Conservation (phyloP, 2,888 invertebrate species). For the Polymixis lichenea region DNA sequence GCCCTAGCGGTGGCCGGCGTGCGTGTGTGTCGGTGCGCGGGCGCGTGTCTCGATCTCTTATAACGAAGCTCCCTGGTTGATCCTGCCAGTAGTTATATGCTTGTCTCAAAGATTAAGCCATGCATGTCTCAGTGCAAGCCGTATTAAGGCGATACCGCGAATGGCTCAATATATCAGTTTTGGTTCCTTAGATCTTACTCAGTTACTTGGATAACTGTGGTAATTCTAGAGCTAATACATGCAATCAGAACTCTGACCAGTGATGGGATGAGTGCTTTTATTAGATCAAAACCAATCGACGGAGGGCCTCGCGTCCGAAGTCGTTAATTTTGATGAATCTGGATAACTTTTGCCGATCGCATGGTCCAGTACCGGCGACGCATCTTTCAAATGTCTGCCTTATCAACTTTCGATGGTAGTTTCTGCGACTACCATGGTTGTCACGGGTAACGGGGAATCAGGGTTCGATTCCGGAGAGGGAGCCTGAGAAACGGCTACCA, state of each 20-base stretch:
- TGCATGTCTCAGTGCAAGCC: conserved; percentile 91
- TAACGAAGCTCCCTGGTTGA: conserved; percentile 79
- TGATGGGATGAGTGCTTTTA: conserved; percentile 2
- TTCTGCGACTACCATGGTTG: conserved; percentile 75
- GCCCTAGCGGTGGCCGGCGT: too few species aligned
- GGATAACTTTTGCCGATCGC: conserved; percentile 61
- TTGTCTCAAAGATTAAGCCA: too few species aligned
- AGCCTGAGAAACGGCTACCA: conserved; percentile 77
- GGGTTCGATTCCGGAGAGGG: conserved; percentile 92
- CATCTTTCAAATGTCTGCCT: conserved; percentile 16
- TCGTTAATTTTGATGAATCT: conserved; percentile 69
- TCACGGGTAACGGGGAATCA: conserved; percentile 94
- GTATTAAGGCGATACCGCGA: conserved; percentile 76
- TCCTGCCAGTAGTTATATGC: conserved; percentile 90
- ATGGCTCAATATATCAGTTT: conserved; percentile 91
- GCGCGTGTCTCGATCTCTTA: neutral
- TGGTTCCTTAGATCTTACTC: conserved; percentile 42
- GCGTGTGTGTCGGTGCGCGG: neutral
- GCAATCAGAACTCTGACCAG: neutral
- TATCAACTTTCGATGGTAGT: conserved; percentile 52
- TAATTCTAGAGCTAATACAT: conserved; percentile 88
- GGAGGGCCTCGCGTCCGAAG: neutral
- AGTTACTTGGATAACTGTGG: conserved; percentile 90
- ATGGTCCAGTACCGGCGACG: conserved; percentile 4
- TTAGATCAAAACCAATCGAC: conserved; percentile 5